phyloP scores from a whole-genome alignment of 2,113 vertebrate species.

The Semnopithecus entellus region DNA sequence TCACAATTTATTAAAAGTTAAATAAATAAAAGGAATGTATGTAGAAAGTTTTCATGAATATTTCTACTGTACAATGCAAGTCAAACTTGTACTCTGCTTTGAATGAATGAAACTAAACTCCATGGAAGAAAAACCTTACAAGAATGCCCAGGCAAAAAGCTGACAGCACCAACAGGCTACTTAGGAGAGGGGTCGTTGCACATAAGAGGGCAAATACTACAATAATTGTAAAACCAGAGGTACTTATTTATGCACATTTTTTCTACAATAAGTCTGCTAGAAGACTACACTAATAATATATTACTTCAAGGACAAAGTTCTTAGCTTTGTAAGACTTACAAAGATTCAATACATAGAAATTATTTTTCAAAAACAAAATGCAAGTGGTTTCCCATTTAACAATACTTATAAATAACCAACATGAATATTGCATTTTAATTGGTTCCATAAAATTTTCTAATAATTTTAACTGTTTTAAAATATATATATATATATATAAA shows the following conservation, averaged over 20 bases:
- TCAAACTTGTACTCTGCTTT: background rate
- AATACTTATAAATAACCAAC: background rate
- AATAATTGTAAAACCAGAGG: background rate
- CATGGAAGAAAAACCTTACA: background rate
- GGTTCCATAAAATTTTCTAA: background rate
- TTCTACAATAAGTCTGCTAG: background rate
- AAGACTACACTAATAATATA: background rate
- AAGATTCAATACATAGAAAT: background rate
- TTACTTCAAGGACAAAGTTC: background rate
- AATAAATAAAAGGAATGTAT: background rate
- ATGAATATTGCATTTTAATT: background rate
- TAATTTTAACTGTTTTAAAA: background rate
- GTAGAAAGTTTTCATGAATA: background rate
- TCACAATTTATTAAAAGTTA: conserved; percentile 33
- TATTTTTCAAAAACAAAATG: background rate
- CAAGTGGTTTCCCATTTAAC: background rate
- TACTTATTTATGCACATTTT: background rate
- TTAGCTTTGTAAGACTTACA: background rate
- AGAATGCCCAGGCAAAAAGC: background rate
- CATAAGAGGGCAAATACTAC: fast-evolving
- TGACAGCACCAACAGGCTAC: fast-evolving
- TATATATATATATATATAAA: background rate
- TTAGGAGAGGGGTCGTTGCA: fast-evolving
- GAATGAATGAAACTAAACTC: background rate
- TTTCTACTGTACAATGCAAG: background rate